phyloP scores from a whole-genome alignment of 1,140 invertebrate genomes.

The Holotrichia oblita region DNA sequence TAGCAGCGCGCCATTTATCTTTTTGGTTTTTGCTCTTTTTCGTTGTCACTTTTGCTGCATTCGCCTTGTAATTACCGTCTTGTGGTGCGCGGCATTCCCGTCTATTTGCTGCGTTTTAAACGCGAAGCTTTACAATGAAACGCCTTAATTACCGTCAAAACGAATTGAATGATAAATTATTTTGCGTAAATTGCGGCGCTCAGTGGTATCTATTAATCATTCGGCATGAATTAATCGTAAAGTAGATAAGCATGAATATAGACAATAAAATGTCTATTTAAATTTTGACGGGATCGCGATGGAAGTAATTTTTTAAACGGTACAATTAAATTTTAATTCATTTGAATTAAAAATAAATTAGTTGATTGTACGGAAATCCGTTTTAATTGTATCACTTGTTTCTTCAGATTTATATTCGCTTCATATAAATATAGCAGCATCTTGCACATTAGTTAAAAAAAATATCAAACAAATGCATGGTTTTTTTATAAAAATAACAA shows the following conservation, averaged over 20 bases:
- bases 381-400: too few species aligned
- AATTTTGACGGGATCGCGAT: not conserved
- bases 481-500: too few species aligned
- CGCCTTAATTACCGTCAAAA: not conserved
- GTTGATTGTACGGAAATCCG: too few species aligned
- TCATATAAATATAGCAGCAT: too few species aligned
- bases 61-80: not conserved
- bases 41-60: not conserved
- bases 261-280: slow-evolving; percentile 5
- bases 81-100: not conserved
- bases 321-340: too few species aligned
- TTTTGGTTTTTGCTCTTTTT: not conserved
- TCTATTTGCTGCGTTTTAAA: not conserved
- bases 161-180: slow-evolving; percentile 21
- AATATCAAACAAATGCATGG: too few species aligned
- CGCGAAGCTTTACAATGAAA: not conserved
- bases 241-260: not conserved
- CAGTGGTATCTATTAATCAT: not conserved
- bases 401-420: too few species aligned
- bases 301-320: not conserved
- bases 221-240: not conserved
- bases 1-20: not conserved
- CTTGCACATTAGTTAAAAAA: too few species aligned
- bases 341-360: too few species aligned
- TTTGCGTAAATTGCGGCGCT: not conserved